These are phyloP conservation scores for Poecilia latipinna DNA, from an alignment of 2,113 vertebrate species.

Conservation along the genomic window DNA sequence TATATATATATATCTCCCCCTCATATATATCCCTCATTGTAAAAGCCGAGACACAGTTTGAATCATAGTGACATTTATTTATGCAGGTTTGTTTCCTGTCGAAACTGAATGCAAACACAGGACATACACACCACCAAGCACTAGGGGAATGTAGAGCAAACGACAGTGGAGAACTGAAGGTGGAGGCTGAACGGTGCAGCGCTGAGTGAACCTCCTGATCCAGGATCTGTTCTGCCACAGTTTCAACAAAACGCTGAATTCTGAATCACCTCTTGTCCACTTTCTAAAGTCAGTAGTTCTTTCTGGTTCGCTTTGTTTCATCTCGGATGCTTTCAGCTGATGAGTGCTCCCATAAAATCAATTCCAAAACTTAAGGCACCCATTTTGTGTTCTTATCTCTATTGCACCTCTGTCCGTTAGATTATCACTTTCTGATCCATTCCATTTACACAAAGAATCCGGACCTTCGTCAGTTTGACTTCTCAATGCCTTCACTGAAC, in stretches of 20 bases:
- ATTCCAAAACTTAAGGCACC: slow-evolving; percentile 70
- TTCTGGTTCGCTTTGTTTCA: slow-evolving; percentile 21
- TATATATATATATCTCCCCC: too few species aligned
- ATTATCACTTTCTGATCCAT: slow-evolving; percentile 11
- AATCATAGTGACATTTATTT: slow-evolving; percentile 88
- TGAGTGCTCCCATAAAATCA: slow-evolving; percentile 30
- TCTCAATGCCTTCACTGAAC: slow-evolving; percentile 6
- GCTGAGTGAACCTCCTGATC: slow-evolving; percentile 10
- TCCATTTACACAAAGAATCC: slow-evolving; percentile 27
- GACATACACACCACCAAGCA: slow-evolving; percentile 95
- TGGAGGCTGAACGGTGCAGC: slow-evolving; percentile 78
- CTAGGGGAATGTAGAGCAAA: slow-evolving; percentile 79
- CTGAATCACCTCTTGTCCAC: not conserved
- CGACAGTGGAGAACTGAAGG: slow-evolving; percentile 74
- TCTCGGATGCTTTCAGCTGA: slow-evolving; percentile 40
- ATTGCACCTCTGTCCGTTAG: slow-evolving; percentile 42
- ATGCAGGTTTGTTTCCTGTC: slow-evolving; percentile 88
- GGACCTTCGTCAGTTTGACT: slow-evolving; percentile 30
- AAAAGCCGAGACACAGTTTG: slow-evolving; percentile 56
- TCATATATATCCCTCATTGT: not conserved
- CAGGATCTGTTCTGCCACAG: slow-evolving; percentile 27
- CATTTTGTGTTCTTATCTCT: slow-evolving; percentile 48
- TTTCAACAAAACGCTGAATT: slow-evolving; percentile 18
- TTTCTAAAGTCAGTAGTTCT: slow-evolving; percentile 24
- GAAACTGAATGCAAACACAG: slow-evolving; percentile 95